Conservation (phyloP, 2,113 vertebrate genomes). For the Setophaga kirtlandii region DNA sequence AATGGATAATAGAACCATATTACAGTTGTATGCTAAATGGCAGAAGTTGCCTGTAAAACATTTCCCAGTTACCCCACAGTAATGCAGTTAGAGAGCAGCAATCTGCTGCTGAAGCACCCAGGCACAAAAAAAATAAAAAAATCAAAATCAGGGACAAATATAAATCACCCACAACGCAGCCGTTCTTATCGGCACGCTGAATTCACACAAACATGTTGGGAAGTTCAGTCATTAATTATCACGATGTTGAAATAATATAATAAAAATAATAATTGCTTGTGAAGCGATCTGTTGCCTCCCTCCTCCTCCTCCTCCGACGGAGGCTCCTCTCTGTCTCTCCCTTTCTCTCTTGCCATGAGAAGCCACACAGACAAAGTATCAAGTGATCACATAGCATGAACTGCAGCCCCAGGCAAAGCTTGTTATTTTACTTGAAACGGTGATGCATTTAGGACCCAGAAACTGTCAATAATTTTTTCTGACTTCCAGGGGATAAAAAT, state of each 20-base stretch:
- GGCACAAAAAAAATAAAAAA: neutral
- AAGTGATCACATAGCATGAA: conserved; percentile 68
- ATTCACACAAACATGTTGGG: conserved; percentile 31
- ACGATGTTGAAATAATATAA: conserved; percentile 52
- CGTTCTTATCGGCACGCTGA: neutral
- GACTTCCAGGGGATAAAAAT: conserved; percentile 63
- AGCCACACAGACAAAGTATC: conserved; percentile 50
- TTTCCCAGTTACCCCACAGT: conserved; percentile 36
- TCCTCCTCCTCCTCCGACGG: neutral
- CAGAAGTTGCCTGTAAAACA: conserved; percentile 59
- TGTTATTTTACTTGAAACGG: conserved; percentile 68
- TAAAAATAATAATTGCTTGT: conserved; percentile 55
- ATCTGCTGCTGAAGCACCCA: conserved; percentile 25
- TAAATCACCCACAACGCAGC: conserved; percentile 29
- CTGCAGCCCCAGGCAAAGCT: conserved; percentile 48
- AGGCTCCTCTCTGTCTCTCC: conserved; percentile 50
- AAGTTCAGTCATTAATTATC: conserved; percentile 58
- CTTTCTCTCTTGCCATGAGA: neutral
- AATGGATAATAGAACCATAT: conserved; percentile 51
- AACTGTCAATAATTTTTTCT: conserved; percentile 64
- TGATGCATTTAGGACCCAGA: conserved; percentile 62
- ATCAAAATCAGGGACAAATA: conserved; percentile 30
- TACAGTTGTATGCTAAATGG: conserved; percentile 52
- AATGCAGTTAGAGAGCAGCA: conserved; percentile 56
- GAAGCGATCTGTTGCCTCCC: conserved; percentile 27